These are phyloP conservation scores for Coracias cyanogaster DNA, from an alignment of 2,797 vertebrate species.

Conservation along the genomic window DNA sequence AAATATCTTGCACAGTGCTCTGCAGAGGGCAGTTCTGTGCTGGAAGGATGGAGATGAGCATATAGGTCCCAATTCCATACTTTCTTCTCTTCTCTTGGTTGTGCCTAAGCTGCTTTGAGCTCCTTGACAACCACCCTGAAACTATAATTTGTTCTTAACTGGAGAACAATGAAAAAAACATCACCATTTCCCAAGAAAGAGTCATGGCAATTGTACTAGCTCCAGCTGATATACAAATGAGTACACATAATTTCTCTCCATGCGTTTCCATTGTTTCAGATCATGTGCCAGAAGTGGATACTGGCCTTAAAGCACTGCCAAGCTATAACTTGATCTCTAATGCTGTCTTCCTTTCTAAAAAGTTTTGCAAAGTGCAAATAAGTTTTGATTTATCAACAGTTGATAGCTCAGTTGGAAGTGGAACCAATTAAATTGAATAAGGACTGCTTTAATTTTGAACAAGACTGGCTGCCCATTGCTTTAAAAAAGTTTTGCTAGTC, in stretches of 20 bases:
- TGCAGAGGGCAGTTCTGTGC: not conserved
- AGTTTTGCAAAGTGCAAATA: not conserved
- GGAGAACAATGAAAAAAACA: not conserved
- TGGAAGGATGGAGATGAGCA: not conserved
- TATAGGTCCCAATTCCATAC: not conserved
- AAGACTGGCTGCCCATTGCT: not conserved
- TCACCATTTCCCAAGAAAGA: not conserved
- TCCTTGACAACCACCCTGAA: not conserved
- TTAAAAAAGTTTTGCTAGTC: not conserved
- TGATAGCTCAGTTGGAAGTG: not conserved
- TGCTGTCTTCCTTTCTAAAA: not conserved
- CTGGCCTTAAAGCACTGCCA: not conserved
- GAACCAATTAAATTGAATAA: not conserved
- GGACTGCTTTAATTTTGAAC: not conserved
- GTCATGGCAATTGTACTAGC: not conserved
- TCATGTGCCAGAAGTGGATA: not conserved
- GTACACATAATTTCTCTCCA: not conserved
- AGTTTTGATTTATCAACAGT: not conserved
- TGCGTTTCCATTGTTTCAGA: not conserved
- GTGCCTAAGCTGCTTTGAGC: not conserved
- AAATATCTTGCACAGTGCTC: not conserved
- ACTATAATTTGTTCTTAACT: not conserved
- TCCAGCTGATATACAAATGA: not conserved
- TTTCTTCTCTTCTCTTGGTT: not conserved
- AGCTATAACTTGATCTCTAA: not conserved